phyloP scores from a whole-genome alignment of 2,113 vertebrate species.

The Barbus barbus region DNA sequence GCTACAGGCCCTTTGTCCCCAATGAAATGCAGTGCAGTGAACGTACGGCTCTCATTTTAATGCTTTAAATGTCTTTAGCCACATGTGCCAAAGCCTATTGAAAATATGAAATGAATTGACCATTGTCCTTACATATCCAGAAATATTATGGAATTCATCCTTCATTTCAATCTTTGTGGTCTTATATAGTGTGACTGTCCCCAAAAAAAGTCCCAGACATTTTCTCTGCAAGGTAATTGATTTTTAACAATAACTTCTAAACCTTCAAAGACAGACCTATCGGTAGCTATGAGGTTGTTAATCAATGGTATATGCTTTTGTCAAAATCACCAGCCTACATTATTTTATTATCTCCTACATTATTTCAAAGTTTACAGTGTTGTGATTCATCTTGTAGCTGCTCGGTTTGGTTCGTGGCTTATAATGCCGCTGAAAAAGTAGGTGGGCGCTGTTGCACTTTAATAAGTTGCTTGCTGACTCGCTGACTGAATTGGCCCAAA shows the following conservation, averaged over 20 bases:
- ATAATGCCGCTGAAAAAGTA: background rate
- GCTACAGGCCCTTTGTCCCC: conserved; percentile 40
- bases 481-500: conserved; percentile 52
- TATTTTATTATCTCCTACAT: background rate
- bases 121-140: conserved; percentile 60
- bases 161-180: conserved; percentile 61
- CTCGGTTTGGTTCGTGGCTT: background rate
- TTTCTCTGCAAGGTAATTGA: background rate
- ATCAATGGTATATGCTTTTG: background rate
- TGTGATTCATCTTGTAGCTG: background rate
- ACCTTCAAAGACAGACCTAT: too few relatives aligned
- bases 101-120: conserved; percentile 71
- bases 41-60: conserved; percentile 49
- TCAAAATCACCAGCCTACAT: background rate
- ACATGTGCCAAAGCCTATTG: conserved; percentile 59
- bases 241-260: too few relatives aligned
- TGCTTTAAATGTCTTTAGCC: conserved; percentile 53
- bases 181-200: background rate
- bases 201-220: background rate
- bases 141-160: conserved; percentile 68
- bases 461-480: conserved; percentile 63
- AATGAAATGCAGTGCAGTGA: conserved; percentile 43
- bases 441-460: conserved; percentile 7
- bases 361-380: background rate
- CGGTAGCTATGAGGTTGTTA: too few relatives aligned